Conservation (phyloP, 2,113 vertebrate species). For the Cephalophus harveyi region DNA sequence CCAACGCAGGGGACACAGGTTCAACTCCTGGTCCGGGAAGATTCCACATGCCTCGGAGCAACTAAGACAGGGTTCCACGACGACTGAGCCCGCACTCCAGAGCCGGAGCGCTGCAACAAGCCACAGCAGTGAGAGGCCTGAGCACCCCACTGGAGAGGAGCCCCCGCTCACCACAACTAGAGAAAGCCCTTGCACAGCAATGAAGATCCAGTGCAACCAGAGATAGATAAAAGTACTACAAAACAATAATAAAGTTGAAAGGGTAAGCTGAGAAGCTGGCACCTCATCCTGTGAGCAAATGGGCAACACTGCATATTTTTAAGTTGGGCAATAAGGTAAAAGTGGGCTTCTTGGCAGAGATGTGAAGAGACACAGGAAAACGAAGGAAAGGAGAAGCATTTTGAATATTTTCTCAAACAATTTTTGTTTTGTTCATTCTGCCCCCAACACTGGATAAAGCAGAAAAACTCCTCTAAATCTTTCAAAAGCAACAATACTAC, state of each 20-base stretch:
- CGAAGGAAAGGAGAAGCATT: neutral
- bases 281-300: neutral
- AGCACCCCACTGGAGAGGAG: neutral
- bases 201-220: accelerated
- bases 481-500: neutral
- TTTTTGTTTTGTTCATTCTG: neutral
- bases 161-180: neutral
- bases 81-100: accelerated
- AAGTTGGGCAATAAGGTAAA: neutral
- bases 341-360: neutral
- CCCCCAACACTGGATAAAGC: neutral
- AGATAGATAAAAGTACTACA: no score
- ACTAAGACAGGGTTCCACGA: neutral
- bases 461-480: neutral
- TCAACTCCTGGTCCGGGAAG: neutral
- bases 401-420: neutral
- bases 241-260: neutral
- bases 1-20: neutral
- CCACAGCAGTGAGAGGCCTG: neutral
- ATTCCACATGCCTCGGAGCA: neutral
- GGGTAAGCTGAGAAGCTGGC: neutral
- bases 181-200: neutral
- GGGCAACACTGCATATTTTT: neutral
- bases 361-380: neutral
- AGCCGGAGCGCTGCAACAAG: neutral